Base-by-base conservation (phyloP, 2,797 vertebrate species). In the Urosaurus nigricauda region DNA sequence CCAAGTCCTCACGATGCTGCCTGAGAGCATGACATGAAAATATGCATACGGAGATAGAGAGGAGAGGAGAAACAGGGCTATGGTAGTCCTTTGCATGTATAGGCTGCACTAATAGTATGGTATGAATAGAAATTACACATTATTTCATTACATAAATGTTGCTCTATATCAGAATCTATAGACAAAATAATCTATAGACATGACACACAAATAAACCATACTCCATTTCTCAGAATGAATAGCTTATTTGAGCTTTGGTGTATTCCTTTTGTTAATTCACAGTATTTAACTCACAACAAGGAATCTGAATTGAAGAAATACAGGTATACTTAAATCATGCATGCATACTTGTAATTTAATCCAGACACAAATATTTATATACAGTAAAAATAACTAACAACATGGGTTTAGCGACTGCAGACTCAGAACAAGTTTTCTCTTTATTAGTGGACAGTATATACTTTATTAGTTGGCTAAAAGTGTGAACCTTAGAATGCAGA, bases 361-460 rank as follows among this genome's bases (percentile, higher is more conserved):
- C 74, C 17, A 19, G 47, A 79, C 4, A 80, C 87, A 65, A 92
- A 91, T 78, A 90, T 19, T n/a, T n/a, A 87, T 82, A 84, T 12
- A 5, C 7, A 9, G 47, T 51, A 51, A 51, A 51, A 70, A 56
- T 17, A 0, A 0, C 2, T 9, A 2, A 77, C 5, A 58, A 78
- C 35, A 70, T 87, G 56, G 88, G 58, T 89, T 92, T 84, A 78
- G 82, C 53, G 87, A 80, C 84, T 26, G 74, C 2, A 65, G 81
- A 91, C 88, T 80, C 92, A 71, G 88, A 86, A 91, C 88, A 6
- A 2, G 80, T 58, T 91, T 90, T 63, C 85, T 85, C 84, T 91
- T 74, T 77, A 53, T 60, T 63, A 79, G 88, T 73, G 92, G 77
- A 81, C 81, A 89, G 51, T 65, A 78, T 86, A 91, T 37, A 26